Percentiles rank a stretch among this genome's conserved stretches.
Conservation (phyloP, 2,113 vertebrate species). For the Antechinus flavipes region DNA sequence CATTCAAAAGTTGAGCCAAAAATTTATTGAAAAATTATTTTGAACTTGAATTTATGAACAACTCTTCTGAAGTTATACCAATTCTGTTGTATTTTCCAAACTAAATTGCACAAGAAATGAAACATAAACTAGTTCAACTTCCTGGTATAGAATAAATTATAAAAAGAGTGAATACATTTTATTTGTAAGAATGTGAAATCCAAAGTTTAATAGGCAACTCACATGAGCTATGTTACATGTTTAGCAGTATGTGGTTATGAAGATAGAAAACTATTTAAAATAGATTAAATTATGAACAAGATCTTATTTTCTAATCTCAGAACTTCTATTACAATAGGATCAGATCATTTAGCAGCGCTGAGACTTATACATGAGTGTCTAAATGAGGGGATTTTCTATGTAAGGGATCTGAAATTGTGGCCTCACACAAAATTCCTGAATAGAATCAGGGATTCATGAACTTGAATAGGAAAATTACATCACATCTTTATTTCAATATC, state of each 20-base stretch:
- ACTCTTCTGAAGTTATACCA: not conserved
- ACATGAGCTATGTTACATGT: constrained; percentile 1
- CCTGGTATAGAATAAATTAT: constrained; percentile 28
- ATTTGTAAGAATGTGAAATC: not conserved
- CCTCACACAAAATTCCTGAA: not conserved
- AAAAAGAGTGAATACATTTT: not conserved
- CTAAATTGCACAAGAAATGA: constrained; percentile 33
- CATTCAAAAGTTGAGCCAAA: constrained; percentile 42
- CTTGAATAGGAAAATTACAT: not conserved
- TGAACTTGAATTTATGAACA: constrained; percentile 43
- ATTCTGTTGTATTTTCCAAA: constrained; percentile 2
- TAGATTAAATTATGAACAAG: constrained; percentile 37
- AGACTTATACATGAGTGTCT: not conserved
- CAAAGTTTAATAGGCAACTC: not conserved
- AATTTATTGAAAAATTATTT: constrained; percentile 42
- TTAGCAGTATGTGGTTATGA: constrained; percentile 30
- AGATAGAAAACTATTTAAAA: constrained; percentile 15
- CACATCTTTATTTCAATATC: not conserved
- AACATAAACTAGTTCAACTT: constrained; percentile 18
- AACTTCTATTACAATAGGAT: constrained; percentile 9
- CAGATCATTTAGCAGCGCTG: constrained; percentile 52
- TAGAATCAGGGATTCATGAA: not conserved
- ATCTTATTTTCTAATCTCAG: constrained; percentile 35
- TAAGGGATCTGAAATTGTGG: not conserved
- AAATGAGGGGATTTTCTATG: not conserved